Evolutionary conservation across 2,888 invertebrate genomes (phyloP).

Genomic region (Furcula furcula): DNA sequence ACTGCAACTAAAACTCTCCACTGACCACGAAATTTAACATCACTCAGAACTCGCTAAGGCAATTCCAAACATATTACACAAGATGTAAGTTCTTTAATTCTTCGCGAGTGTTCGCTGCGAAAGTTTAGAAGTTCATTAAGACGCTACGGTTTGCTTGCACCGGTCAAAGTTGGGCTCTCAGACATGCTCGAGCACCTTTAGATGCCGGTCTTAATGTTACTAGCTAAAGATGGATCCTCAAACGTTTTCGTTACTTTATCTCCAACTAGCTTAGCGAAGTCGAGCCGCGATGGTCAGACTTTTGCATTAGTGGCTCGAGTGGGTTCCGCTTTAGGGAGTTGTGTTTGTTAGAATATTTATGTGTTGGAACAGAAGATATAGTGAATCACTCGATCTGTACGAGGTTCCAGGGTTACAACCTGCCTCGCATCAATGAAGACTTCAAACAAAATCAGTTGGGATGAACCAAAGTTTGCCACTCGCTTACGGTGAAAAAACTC

Average conservation of each 20-base stretch:
- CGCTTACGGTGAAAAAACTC: too few relatives aligned
- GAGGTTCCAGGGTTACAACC: too few relatives aligned
- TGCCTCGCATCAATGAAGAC: too few relatives aligned
- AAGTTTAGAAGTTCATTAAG: slow-evolving; percentile 73
- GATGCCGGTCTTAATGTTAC: slow-evolving; percentile 47
- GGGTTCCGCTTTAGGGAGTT: too few relatives aligned
- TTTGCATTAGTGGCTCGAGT: slow-evolving; percentile 41
- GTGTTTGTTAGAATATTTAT: too few relatives aligned
- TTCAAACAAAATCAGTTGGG: too few relatives aligned
- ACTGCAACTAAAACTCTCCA: slow-evolving; percentile 29
- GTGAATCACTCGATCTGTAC: too few relatives aligned
- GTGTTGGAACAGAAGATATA: too few relatives aligned
- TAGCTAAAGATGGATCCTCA: slow-evolving; percentile 44
- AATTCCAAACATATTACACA: slow-evolving; percentile 39
- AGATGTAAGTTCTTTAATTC: slow-evolving; percentile 39
- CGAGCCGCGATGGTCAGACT: slow-evolving; percentile 40
- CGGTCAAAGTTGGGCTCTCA: slow-evolving; percentile 59
- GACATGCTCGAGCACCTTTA: slow-evolving; percentile 55
- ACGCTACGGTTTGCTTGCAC: slow-evolving; percentile 62
- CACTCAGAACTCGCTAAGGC: slow-evolving; percentile 20
- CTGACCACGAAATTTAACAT: slow-evolving; percentile 48
- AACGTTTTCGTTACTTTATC: slow-evolving; percentile 44
- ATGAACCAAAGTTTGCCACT: too few relatives aligned
- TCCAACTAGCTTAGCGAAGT: slow-evolving; percentile 44
- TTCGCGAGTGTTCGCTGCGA: slow-evolving; percentile 27